Percentiles rank a stretch among this genome's conserved stretches.
Conservation (phyloP, 1,140 invertebrate genomes). For the Temnothorax nylanderi region DNA sequence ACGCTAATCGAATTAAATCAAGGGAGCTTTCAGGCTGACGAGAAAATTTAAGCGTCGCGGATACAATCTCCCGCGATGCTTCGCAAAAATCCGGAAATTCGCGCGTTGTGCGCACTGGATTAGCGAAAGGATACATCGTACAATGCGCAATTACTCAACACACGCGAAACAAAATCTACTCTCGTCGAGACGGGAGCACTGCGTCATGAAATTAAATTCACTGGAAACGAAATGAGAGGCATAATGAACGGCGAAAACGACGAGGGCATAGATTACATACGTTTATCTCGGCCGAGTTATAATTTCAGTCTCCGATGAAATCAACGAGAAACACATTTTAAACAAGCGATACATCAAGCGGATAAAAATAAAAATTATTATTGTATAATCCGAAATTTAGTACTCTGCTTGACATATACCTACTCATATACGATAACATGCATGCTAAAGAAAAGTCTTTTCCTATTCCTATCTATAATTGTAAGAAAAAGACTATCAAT, state of each 20-base stretch:
- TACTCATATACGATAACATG: background rate
- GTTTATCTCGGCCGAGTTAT: background rate
- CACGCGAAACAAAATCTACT: slow-evolving; percentile 4
- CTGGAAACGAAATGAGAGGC: background rate
- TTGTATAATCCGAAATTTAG: background rate
- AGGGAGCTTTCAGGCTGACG: slow-evolving; percentile 36
- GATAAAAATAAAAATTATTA: background rate
- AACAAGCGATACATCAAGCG: background rate
- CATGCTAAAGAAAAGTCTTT: background rate
- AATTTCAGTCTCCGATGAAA: background rate
- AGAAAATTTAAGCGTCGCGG: slow-evolving; percentile 47
- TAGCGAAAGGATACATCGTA: background rate
- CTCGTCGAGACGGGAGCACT: background rate
- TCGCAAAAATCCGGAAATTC: slow-evolving; percentile 38
- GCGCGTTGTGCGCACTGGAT: background rate
- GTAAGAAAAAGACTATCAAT: background rate
- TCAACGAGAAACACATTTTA: background rate
- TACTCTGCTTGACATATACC: background rate
- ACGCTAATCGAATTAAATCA: slow-evolving; percentile 58
- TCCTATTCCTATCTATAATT: background rate
- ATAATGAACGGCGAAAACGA: slow-evolving; percentile 28
- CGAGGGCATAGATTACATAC: background rate
- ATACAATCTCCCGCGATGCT: slow-evolving; percentile 28
- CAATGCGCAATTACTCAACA: slow-evolving; percentile 40
- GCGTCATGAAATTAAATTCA: slow-evolving; percentile 26